Conservation (phyloP, 92 coral and sea anemone species). For the Porites evermanni region DNA sequence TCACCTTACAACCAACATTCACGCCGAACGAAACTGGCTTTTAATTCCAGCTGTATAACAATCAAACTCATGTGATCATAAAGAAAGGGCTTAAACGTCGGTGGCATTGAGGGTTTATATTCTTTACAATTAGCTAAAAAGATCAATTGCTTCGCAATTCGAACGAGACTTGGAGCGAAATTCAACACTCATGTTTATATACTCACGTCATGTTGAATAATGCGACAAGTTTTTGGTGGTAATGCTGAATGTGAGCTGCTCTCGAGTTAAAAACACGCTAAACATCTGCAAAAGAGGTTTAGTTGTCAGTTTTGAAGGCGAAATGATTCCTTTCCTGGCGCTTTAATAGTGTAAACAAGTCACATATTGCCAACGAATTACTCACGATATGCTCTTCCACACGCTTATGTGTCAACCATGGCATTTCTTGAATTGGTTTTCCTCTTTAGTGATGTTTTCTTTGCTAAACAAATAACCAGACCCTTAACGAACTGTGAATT, state of each 20-base stretch:
- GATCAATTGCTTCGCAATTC: background rate
- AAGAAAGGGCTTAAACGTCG: background rate
- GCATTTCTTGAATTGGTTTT: constrained; percentile 18
- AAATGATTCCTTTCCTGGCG: background rate
- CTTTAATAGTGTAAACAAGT: constrained; percentile 38
- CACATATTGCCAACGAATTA: constrained; percentile 70
- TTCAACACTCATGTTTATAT: constrained; percentile 22
- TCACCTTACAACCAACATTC: constrained; percentile 42
- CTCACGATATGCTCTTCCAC: constrained; percentile 48
- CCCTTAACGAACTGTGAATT: constrained; percentile 46
- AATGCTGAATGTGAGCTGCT: constrained; percentile 8
- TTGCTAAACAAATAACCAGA: constrained; percentile 40
- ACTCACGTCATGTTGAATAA: constrained; percentile 20
- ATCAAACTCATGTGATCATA: background rate
- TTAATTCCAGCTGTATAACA: background rate
- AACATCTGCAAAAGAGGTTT: background rate
- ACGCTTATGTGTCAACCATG: constrained; percentile 59
- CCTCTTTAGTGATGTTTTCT: constrained; percentile 25
- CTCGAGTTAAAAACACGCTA: background rate
- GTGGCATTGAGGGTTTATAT: constrained; percentile 1
- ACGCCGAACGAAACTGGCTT: background rate
- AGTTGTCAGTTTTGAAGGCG: background rate
- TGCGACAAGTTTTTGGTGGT: constrained; percentile 11
- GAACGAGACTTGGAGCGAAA: background rate
- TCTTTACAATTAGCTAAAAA: background rate